A percentile compares a stretch with the other conserved stretches of the same genome.
These are phyloP conservation scores for Busseola fusca DNA, from an alignment of 2,888 invertebrate genomes.

Conservation along the genomic window DNA sequence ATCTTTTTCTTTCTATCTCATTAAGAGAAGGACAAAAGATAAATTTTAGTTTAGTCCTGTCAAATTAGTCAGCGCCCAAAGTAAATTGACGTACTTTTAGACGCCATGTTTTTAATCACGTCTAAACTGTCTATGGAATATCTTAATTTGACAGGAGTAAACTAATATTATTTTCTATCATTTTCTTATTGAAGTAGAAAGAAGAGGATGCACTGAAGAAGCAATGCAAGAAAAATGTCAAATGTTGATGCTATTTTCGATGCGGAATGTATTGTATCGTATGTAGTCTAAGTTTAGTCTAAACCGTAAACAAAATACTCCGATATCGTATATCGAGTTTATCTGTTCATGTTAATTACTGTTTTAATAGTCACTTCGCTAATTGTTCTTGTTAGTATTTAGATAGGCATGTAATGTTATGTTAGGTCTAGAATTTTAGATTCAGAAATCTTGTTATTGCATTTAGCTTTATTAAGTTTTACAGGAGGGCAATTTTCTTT, in stretches of 20 bases:
- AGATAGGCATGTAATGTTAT: constrained; percentile 6
- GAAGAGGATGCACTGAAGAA: too few species aligned
- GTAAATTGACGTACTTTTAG: too few species aligned
- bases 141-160: too few species aligned
- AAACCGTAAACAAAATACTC: constrained; percentile 24
- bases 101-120: too few species aligned
- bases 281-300: constrained; percentile 8
- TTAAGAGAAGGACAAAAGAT: too few species aligned
- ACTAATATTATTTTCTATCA: too few species aligned
- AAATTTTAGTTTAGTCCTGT: too few species aligned
- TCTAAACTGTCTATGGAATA: too few species aligned
- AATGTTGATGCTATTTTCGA: constrained; percentile 1
- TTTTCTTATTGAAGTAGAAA: too few species aligned
- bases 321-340: constrained; percentile 40
- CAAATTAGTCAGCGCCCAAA: too few species aligned
- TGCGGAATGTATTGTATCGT: constrained; percentile 13
- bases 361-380: constrained; percentile 39
- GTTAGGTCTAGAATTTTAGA: constrained; percentile 1
- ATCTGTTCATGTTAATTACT: constrained; percentile 52
- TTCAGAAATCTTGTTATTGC: neutral
- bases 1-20: too few species aligned
- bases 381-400: constrained; percentile 39
- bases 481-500: neutral
- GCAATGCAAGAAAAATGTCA: constrained; percentile 23
- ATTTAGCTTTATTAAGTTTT: neutral